Conservation (phyloP, 92 coral and sea anemone genomes). For the Phenganax subtilis region DNA sequence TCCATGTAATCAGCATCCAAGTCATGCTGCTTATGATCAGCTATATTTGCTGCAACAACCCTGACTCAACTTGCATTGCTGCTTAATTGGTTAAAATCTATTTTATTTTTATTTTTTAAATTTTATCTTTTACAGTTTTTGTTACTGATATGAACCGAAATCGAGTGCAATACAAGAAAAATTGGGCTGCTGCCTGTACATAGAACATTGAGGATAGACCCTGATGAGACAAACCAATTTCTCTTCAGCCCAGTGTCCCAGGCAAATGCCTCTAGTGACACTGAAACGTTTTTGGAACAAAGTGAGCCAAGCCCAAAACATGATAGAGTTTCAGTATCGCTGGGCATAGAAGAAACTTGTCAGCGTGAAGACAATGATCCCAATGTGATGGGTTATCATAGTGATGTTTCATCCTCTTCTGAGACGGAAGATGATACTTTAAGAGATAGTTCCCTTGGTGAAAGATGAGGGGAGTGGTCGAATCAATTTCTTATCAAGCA, state of each 20-base stretch:
- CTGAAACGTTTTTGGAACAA: too few species aligned
- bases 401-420: not conserved
- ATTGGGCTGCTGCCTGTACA: not conserved
- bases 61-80: too few species aligned
- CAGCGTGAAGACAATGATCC: too few species aligned
- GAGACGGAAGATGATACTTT: not conserved
- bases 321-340: too few species aligned
- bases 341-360: too few species aligned
- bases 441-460: not conserved
- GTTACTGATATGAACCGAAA: not conserved
- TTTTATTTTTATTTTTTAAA: not conserved
- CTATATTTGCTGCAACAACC: too few species aligned
- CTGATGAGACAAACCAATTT: not conserved
- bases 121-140: not conserved
- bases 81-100: too few species aligned
- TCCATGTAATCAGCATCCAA: too few species aligned
- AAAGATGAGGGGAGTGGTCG: not conserved
- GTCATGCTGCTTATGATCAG: too few species aligned
- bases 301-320: too few species aligned
- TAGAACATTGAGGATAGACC: not conserved
- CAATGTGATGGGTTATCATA: not conserved
- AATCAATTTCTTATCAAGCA: not conserved
- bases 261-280: not conserved
- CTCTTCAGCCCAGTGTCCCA: not conserved
- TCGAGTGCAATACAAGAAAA: not conserved